Conservation (phyloP, 2,888 invertebrate genomes). For the Caenorhabditis wallacei region DNA sequence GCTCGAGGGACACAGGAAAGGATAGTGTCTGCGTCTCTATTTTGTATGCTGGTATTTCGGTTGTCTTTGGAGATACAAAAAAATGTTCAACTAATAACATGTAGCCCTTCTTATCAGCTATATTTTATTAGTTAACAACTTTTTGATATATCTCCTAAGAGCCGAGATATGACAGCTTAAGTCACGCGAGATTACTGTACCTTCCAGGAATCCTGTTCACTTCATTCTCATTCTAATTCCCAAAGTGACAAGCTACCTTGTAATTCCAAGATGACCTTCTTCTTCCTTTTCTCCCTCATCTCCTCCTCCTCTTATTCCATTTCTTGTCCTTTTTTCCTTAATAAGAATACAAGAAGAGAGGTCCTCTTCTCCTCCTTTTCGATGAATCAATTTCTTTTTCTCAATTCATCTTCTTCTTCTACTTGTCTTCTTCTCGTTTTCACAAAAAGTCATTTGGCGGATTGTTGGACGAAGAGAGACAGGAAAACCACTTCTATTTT, state of each 20-base stretch:
- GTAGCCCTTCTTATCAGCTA: too few species aligned
- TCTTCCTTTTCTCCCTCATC: not conserved
- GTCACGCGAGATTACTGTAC: too few species aligned
- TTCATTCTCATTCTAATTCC: too few species aligned
- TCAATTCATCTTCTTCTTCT: not conserved
- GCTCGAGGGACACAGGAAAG: too few species aligned
- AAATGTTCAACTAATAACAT: too few species aligned
- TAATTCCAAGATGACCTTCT: slow-evolving; percentile 1
- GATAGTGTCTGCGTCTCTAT: too few species aligned
- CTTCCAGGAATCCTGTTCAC: too few species aligned
- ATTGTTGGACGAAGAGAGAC: not conserved
- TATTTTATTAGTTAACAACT: too few species aligned
- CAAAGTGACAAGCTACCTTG: not conserved
- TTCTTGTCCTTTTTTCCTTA: not conserved
- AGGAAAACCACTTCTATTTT: not conserved
- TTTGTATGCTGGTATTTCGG: too few species aligned
- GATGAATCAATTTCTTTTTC: not conserved
- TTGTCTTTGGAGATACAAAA: too few species aligned
- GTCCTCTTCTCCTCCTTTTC: slow-evolving; percentile 3
- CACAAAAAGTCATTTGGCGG: not conserved
- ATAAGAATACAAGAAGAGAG: not conserved
- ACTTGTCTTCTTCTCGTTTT: not conserved
- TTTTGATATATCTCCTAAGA: too few species aligned
- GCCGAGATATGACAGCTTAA: too few species aligned
- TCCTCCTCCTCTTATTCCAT: not conserved